phyloP scores from a whole-genome alignment of 30 jellyfish, hydroid and myxozoan genomes.

The Mastigias papua region DNA sequence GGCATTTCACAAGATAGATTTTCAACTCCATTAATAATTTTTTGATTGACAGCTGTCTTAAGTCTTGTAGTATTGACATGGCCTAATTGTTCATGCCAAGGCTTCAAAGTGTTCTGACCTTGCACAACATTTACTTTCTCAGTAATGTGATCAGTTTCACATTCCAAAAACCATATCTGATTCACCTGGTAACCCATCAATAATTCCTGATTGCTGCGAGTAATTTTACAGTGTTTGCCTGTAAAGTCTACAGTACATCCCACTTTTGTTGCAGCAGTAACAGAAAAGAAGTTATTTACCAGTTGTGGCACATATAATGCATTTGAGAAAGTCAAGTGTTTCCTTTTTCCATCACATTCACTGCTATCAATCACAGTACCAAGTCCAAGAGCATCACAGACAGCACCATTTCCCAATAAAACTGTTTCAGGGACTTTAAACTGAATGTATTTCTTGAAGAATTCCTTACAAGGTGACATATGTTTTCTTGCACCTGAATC shows the following conservation, averaged over 20 bases:
- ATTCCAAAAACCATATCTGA: conserved; percentile 38
- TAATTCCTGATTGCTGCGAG: not conserved
- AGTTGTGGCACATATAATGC: conserved; percentile 27
- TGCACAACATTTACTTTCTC: conserved; percentile 35
- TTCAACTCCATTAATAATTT: not conserved
- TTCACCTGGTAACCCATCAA: conserved; percentile 44
- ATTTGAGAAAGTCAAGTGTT: conserved; percentile 18
- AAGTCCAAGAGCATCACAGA: conserved; percentile 52
- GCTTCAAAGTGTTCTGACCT: conserved; percentile 14
- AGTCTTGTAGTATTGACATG: conserved; percentile 22
- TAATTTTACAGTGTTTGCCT: not conserved
- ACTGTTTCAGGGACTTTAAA: conserved; percentile 55
- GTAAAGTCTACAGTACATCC: conserved; percentile 31
- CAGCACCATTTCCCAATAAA: conserved; percentile 51
- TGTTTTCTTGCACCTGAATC: conserved; percentile 53
- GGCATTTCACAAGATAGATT: not conserved
- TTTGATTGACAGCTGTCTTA: not conserved
- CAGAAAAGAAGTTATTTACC: conserved; percentile 40
- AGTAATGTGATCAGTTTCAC: conserved; percentile 6
- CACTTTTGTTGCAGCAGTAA: conserved; percentile 40
- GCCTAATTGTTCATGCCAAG: conserved; percentile 59
- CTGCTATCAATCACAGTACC: conserved; percentile 21
- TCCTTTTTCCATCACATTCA: not conserved
- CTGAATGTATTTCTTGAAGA: conserved; percentile 23
- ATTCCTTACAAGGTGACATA: conserved; percentile 18